Evolutionary conservation across 2,113 vertebrate genomes (phyloP).

Genomic region (Oostethus manadensis): DNA sequence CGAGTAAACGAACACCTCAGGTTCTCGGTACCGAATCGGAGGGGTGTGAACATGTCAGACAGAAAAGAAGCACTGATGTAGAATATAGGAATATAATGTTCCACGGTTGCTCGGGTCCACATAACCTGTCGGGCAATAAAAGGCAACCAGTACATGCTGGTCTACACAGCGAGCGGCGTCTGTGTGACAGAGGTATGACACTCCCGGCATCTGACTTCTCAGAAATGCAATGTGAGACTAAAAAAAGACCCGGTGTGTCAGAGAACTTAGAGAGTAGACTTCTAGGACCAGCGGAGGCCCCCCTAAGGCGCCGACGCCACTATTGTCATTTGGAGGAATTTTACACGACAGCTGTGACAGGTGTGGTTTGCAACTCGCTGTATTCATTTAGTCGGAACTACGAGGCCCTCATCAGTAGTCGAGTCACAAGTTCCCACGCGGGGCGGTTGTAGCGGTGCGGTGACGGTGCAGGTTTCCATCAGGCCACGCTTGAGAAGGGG

Average conservation of each 20-base stretch:
- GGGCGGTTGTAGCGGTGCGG: background rate
- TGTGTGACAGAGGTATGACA: slow-evolving; percentile 10
- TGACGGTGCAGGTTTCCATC: slow-evolving; percentile 42
- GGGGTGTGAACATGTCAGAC: no score
- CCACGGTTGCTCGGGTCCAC: background rate
- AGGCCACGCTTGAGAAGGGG: slow-evolving; percentile 22
- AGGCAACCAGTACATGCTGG: slow-evolving; percentile 16
- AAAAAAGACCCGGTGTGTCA: slow-evolving; percentile 35
- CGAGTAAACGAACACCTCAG: no score
- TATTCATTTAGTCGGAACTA: background rate
- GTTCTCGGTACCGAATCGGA: no score
- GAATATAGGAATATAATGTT: background rate
- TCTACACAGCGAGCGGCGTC: background rate
- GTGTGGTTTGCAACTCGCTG: background rate
- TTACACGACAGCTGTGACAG: background rate
- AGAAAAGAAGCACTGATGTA: no score
- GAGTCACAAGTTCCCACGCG: slow-evolving; percentile 44
- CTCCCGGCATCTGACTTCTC: slow-evolving; percentile 28
- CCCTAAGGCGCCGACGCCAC: background rate
- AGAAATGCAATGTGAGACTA: slow-evolving; percentile 40
- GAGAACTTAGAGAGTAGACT: slow-evolving; percentile 6
- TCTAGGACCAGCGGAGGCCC: background rate
- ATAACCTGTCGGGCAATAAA: slow-evolving; percentile 2
- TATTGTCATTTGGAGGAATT: background rate
- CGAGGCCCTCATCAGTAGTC: background rate